These are phyloP conservation scores for Spilarctia lutea DNA, from an alignment of 2,888 invertebrate species.

Conservation along the genomic window DNA sequence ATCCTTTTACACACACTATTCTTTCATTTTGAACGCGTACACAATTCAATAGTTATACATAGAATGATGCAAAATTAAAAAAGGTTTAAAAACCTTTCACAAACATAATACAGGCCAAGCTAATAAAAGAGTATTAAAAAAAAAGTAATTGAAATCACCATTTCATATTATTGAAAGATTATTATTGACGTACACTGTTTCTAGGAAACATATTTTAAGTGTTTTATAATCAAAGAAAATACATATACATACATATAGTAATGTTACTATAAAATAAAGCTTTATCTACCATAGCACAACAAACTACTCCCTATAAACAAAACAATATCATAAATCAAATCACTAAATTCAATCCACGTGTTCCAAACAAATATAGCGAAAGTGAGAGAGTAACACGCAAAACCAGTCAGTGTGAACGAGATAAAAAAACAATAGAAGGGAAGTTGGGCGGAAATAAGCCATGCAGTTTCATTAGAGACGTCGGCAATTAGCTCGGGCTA, in stretches of 20 bases:
- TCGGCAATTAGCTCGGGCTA: conserved; percentile 57
- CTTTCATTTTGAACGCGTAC: neutral
- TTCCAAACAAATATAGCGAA: conserved; percentile 23
- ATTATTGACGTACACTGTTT: no score
- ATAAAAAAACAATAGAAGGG: conserved; percentile 50
- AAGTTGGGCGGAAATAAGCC: conserved; percentile 61
- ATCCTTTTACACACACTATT: neutral
- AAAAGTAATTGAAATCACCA: no score
- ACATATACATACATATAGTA: neutral
- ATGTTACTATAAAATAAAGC: neutral
- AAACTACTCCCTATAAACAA: neutral
- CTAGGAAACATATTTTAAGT: neutral
- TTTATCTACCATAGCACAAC: neutral
- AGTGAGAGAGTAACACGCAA: conserved; percentile 20
- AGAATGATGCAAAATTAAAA: no score
- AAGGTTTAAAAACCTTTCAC: no score
- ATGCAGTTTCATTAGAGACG: conserved; percentile 63
- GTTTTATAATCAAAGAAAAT: neutral
- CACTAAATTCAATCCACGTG: conserved; percentile 33
- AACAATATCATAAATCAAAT: conserved; percentile 1
- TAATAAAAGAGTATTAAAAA: no score
- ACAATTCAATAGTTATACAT: no score
- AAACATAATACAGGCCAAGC: no score
- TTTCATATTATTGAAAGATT: no score
- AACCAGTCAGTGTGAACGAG: conserved; percentile 30